Evolutionary conservation across 2,797 vertebrate genomes (phyloP).

Genomic region (Crenuchus spilurus): DNA sequence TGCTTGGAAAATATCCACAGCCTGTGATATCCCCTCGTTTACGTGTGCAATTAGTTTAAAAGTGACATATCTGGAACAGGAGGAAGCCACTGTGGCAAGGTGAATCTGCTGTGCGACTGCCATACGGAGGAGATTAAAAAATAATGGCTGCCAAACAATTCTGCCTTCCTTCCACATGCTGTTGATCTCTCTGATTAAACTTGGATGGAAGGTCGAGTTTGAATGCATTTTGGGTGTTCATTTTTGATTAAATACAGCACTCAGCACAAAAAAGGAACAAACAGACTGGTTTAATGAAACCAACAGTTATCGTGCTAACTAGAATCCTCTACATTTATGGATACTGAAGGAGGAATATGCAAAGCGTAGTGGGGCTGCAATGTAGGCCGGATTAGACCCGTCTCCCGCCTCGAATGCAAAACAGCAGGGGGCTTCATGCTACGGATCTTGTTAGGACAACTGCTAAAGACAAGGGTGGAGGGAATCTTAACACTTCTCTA

Average conservation of each 20-base stretch:
- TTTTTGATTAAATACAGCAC: constrained; percentile 33
- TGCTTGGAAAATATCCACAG: constrained; percentile 42
- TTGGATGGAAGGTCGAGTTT: constrained; percentile 21
- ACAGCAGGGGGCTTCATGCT: background rate
- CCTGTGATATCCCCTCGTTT: constrained; percentile 43
- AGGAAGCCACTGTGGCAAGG: constrained; percentile 33
- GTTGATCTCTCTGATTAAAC: constrained; percentile 43
- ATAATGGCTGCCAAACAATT: constrained; percentile 38
- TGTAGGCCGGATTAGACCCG: background rate
- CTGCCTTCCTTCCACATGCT: constrained; percentile 37
- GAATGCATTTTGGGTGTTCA: constrained; percentile 24
- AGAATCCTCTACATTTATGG: constrained; percentile 22
- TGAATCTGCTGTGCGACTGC: constrained; percentile 40
- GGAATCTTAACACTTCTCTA: constrained; percentile 1
- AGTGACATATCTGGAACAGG: constrained; percentile 48
- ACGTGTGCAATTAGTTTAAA: constrained; percentile 48
- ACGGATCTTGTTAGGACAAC: constrained; percentile 11
- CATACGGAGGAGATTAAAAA: constrained; percentile 46
- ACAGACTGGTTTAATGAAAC: constrained; percentile 30
- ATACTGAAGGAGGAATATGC: constrained; percentile 11
- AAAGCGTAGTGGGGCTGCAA: background rate
- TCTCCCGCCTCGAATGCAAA: constrained; percentile 20
- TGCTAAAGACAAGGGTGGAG: background rate
- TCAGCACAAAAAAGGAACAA: constrained; percentile 38
- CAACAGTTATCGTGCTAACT: background rate